Base-by-base conservation (phyloP, 1,140 invertebrate species). In the Drosophila subobscura region DNA sequence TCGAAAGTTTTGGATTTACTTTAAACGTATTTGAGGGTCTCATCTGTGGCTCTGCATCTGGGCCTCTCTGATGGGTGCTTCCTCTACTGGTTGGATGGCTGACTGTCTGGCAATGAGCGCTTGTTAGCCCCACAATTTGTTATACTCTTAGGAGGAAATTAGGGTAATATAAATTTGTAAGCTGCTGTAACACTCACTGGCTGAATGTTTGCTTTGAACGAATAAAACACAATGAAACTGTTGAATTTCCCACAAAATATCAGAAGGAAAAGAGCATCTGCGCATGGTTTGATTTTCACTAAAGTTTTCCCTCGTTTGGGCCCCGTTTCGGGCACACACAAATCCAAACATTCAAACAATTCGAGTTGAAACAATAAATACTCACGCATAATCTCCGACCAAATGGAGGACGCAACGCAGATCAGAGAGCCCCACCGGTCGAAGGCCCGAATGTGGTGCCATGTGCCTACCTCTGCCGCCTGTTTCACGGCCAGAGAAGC, bases 311-410 rank as follows among this genome's bases (percentile, higher is more conserved):
- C 50, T 27, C 16, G 40, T 60, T 55, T 27, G 20, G 16, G 45
- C n/a, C 67, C 77, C 68, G 54, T 77, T 77, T 54, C 44, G 52
- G 57, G 52, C 53, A 56, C 58, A 61, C 55, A 68, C 53, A 71
- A 52, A 54, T 37, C 22, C n/a, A 47, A 64, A 33, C 33, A 47
- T 54, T 53, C 52, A 41, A 71, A 72, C 47, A 78, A 70, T 56
- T 72, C 66, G 42, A 85, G 61, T 65, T 61, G 67, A 84, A 77
- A 79, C 80, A 84, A 79, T 79, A 79, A 84, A 84, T 85, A 84
- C 56, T 55, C 79, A 83, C 79, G 79, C 79, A 78, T 79, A 75
- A 70, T 84, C 71, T 49, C 27, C 33, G n/a, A 12, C 33, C 27
- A 57, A 64, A 23, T 74, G 71, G 60, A 75, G 72, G 72, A 75